Evolutionary conservation across 37 sponge, comb jelly and placozoan genomes (phyloP).

Genomic region (Ianthella basta): DNA sequence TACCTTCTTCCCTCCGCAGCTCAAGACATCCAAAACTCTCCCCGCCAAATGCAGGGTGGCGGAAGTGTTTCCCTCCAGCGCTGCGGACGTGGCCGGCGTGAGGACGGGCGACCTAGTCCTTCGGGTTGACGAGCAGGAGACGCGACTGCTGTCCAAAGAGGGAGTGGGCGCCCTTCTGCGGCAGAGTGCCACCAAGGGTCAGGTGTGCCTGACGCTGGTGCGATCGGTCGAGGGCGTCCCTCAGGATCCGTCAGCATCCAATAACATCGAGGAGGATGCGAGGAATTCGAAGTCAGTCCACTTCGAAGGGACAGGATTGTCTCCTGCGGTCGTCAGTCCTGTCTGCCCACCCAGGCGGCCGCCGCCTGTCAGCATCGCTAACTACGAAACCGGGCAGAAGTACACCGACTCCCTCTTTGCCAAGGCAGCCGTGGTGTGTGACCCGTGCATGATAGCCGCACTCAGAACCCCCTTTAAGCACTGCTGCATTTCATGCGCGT

Average conservation of each 20-base stretch:
- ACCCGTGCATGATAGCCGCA: no score
- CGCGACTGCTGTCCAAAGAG: slow-evolving; percentile 35
- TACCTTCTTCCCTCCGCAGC: neutral
- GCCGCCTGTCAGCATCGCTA: neutral
- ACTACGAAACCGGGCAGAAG: neutral
- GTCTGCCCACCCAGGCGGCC: neutral
- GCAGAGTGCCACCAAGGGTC: neutral
- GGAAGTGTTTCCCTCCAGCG: slow-evolving; percentile 30
- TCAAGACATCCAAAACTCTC: slow-evolving; percentile 18
- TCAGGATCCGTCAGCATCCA: neutral
- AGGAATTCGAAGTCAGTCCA: neutral
- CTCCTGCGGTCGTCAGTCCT: neutral
- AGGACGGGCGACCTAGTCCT: slow-evolving; percentile 38
- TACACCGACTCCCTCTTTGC: neutral
- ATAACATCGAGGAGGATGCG: neutral
- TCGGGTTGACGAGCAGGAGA: slow-evolving; percentile 40
- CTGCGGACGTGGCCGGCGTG: slow-evolving; percentile 35
- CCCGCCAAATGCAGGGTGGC: slow-evolving; percentile 56
- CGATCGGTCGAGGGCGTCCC: slow-evolving; percentile 5
- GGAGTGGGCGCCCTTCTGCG: slow-evolving; percentile 34
- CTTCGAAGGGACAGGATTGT: no score
- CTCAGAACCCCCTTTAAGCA: neutral
- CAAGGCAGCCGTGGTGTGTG: neutral
- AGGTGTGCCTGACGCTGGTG: slow-evolving; percentile 7
- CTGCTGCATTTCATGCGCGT: neutral